Base-by-base conservation (phyloP, 35 echinoderm and acorn worm species). In the Holothuria glaberrima region DNA sequence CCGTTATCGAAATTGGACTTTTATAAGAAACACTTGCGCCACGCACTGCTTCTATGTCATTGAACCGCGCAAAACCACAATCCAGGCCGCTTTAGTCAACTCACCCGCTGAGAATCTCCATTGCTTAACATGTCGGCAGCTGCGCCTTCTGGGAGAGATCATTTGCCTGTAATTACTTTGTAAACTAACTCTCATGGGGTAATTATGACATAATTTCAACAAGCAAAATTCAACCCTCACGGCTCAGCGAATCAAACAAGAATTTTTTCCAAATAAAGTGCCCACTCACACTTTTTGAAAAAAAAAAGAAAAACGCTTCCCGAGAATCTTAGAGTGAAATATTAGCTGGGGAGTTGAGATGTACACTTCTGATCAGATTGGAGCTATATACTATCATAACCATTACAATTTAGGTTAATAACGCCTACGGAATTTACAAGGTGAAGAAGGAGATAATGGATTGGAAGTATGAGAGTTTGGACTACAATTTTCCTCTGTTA, bases 131-230 rank as follows among this genome's bases (percentile, higher is more conserved):
- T 41, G 71, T 75, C 71, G 33, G 33, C 44, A 36, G 71, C 30
- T 38, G 32, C 16, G 71, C 38, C 35, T 48, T 26, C 41, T 24
- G 33, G 74, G 20, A 48, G 41, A 35, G 74, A 48, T 78, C 74
- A 78, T 41, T 78, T 48, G 38, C 35, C 36, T 52, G 41, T 78
- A 78, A 78, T 78, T 48, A 78, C 33, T 78, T 78, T 28, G 20
- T 48, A 78, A 41, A 75, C 50, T 22, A 78, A 78, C 38, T 78
- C 74, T 78, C 74, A 78, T 78, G 74, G 38, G 74, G 19, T 78
- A 48, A 78, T 78, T 78, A 48, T 78, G 74, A 78, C 74, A 78
- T 78, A 48, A 78, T 78, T 78, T 78, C 17, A 75, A 50, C 69
- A 73, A 78, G 27, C 19, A 78, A 75, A 75, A 14, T 75, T 32